These are phyloP conservation scores for Hemiprocne comata DNA, from an alignment of 2,113 vertebrate species.

Conservation along the genomic window DNA sequence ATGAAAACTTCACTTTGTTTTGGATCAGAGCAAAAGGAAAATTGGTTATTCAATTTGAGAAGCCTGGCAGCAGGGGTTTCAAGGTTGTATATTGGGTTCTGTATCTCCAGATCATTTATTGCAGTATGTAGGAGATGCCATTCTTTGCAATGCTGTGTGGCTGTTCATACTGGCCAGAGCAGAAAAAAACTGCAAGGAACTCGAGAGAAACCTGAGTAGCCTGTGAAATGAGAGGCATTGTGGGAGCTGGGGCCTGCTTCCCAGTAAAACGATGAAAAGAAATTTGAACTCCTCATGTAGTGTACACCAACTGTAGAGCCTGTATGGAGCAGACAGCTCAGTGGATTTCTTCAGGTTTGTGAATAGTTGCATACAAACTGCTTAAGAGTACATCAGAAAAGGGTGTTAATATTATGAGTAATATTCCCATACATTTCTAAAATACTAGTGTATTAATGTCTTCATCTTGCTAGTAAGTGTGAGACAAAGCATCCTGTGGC, in stretches of 20 bases:
- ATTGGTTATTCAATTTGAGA: conserved; percentile 30
- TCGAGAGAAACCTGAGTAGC: background rate
- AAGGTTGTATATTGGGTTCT: background rate
- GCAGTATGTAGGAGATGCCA: background rate
- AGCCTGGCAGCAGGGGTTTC: background rate
- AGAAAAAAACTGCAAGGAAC: background rate
- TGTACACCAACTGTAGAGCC: background rate
- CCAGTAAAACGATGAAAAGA: background rate
- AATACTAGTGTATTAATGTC: background rate
- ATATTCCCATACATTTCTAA: background rate
- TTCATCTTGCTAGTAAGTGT: background rate
- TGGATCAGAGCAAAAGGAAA: conserved; percentile 23
- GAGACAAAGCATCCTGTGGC: background rate
- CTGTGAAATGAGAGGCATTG: background rate
- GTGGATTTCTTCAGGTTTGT: background rate
- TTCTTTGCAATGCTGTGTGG: background rate
- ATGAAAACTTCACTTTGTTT: conserved; percentile 32
- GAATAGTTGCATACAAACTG: background rate
- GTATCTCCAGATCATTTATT: background rate
- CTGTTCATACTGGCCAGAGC: background rate
- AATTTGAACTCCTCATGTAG: background rate
- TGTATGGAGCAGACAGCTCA: background rate
- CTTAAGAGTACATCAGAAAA: background rate
- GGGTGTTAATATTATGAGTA: background rate
- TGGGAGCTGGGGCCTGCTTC: background rate